Base-by-base conservation (phyloP, 1,140 invertebrate species). In the Melanaphis sacchari region DNA sequence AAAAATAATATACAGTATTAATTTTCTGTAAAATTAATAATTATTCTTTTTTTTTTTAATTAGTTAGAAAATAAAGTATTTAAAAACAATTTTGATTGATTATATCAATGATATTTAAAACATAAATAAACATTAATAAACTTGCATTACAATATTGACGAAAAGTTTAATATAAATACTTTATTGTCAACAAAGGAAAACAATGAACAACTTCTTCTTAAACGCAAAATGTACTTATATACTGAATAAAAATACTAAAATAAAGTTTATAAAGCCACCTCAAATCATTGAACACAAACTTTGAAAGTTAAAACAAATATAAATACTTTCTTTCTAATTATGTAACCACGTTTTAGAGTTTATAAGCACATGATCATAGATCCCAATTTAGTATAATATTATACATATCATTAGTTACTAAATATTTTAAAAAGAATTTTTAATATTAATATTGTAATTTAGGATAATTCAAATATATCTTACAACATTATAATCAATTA, bases 191-290 rank as follows among this genome's bases (percentile, higher is more conserved):
- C 3, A 49, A 88, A 88, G 18, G 15, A 31, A 43, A 18, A 38
- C 41, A 46, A 88, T 41, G 40, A 43, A 82, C 36, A 82, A 87
- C 31, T 49, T 49, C 24, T 49, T 8, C 49, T 22, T 88, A 36
- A n/a, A 36, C n/a, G 6, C 49, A 38, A 49, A 52, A 49, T 9
- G 31, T 52, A n/a, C 31, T 49, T 49, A 24, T 49, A 46, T 52
- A 38, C 43, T 88, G 36, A 88, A 88, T 18, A 46, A 88, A 88
- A 88, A 87, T 43, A 46, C 41, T 36, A 87, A 87, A 36, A 88
- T n/a, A 52, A 88, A 49, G 87, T 88, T 88, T 49, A 88, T 49
- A 49, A 52, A 46, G 21, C 87, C n/a, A 24, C 46, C 41, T 85
- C 31, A 87, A 87, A 31, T 36, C n/a, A 36, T 88, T 52, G 18